Base-by-base conservation (phyloP, 2,888 invertebrate species). In the Rhabditoides inermis region DNA sequence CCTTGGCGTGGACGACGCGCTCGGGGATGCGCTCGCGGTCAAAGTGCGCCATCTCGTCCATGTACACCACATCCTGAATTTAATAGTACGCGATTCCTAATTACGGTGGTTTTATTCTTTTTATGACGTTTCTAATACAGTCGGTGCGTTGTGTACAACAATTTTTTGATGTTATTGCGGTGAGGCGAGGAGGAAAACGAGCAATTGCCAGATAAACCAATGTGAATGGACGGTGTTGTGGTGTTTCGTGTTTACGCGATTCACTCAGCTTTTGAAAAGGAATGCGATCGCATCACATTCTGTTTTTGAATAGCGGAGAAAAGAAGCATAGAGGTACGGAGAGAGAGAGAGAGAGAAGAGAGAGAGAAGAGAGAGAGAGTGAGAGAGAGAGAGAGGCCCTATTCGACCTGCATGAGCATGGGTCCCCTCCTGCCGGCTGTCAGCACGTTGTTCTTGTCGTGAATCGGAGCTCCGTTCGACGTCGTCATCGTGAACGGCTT, bases 21-120 rank as follows among this genome's bases (percentile, higher is more conserved):
- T 53, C 53, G 0, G 92, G 92, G 68, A 94, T 92, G 52, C 92
- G 84, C 77, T 95, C 94, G 39, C 90, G 82, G 77, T 85, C 85
- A 77, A 92, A 92, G 67, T 89, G 81, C 3, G 80, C 79, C 78
- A 81, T 78, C 67, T 82, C 81, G 72, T 81, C 81, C 45, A 78
- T 69, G 62, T 77, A 81, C 56, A 85, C 83, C 51, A 84, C 83
- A 80, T 94, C 92, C 41, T 65, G 65, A 56, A 69, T 35, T 15
- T 40, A n/a, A n/a, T n/a, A n/a, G n/a, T 15, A 32, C 10, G 32
- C 15, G 32, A 32, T 32, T 32, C 7, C 15, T 32, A 7, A 32
- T 10, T 32, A 15, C 15, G 32, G 32, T 10, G 10, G 7, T 10
- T 7, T 10, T 32, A 32, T 10, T 32, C 10, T 15, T 32, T 32